Evolutionary conservation across 2,888 invertebrate genomes (phyloP).

Genomic region (Iphiclides podalirius): DNA sequence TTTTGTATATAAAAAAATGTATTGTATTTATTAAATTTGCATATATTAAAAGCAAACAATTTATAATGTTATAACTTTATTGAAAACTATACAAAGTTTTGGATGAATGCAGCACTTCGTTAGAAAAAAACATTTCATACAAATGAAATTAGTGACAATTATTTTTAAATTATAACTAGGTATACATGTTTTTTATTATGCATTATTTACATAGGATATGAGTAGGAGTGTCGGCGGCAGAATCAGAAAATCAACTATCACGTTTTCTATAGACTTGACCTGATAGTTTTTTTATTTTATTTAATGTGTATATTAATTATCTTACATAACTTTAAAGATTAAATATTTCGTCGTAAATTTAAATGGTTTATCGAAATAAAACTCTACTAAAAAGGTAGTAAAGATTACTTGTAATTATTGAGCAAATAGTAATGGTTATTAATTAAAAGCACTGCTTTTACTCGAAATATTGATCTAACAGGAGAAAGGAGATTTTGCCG

Average conservation of each 20-base stretch:
- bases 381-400: not conserved
- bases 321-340: no score
- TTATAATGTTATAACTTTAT: conserved; percentile 36
- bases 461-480: not conserved
- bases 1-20: no score
- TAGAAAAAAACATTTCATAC: conserved; percentile 23
- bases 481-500: conserved; percentile 11
- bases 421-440: conserved; percentile 4
- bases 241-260: not conserved
- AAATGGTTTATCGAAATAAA: not conserved
- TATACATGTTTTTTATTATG: conserved; percentile 11
- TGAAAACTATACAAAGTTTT: conserved; percentile 42
- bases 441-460: not conserved
- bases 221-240: conserved; percentile 17
- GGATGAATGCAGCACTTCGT: conserved; percentile 30
- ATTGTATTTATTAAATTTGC: no score
- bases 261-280: no score
- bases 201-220: conserved; percentile 27
- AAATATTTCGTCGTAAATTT: no score
- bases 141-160: conserved; percentile 12
- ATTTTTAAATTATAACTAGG: conserved; percentile 21
- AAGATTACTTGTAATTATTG: conserved; percentile 2
- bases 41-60: conserved; percentile 7
- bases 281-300: no score
- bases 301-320: no score